These are phyloP conservation scores for Saguinus imperator DNA, from an alignment of 2,113 vertebrate genomes.

Conservation along the genomic window DNA sequence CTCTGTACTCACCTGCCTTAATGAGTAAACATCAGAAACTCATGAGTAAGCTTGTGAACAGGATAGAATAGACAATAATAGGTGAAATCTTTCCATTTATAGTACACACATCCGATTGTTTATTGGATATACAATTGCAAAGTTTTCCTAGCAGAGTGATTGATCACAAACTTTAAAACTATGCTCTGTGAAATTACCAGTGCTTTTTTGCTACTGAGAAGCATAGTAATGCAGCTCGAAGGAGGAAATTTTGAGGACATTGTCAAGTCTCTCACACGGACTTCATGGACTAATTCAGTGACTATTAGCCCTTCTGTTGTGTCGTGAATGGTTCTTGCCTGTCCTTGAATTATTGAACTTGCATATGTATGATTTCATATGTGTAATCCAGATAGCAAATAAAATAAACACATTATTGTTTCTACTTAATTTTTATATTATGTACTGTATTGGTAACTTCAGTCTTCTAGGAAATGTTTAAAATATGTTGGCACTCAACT, in stretches of 20 bases:
- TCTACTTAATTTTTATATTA: background rate
- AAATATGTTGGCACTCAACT: background rate
- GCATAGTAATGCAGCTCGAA: background rate
- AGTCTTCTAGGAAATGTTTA: background rate
- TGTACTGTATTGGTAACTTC: background rate
- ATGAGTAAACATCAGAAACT: background rate
- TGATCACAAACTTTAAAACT: background rate
- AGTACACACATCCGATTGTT: background rate
- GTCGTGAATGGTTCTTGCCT: background rate
- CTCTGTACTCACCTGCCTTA: background rate
- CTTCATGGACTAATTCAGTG: background rate
- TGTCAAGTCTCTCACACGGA: background rate
- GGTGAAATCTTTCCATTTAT: background rate
- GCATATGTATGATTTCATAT: background rate
- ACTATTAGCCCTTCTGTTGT: background rate
- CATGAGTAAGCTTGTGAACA: background rate
- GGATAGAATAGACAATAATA: background rate
- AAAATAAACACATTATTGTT: background rate
- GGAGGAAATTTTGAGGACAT: background rate
- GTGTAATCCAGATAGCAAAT: background rate
- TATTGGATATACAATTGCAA: background rate
- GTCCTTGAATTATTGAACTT: background rate
- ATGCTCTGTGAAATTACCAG: background rate
- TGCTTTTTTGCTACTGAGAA: background rate
- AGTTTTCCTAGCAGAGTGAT: background rate